Evolutionary conservation across 1,140 invertebrate genomes (phyloP).

Genomic region (Drosophila bipectinata): DNA sequence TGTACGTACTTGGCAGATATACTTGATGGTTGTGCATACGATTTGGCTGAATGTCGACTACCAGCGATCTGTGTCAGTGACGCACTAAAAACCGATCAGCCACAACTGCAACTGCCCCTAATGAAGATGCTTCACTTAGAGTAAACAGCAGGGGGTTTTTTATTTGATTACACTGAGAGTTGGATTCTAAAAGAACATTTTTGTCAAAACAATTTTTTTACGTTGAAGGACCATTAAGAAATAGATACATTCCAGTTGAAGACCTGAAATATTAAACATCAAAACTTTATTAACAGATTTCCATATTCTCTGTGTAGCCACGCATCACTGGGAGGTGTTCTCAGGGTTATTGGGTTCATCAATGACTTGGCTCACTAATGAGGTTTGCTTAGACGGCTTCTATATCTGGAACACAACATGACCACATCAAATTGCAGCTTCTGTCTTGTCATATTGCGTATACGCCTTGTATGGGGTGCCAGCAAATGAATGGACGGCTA

Average conservation of each 20-base stretch:
- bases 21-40: constrained; percentile 9
- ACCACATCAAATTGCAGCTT: constrained; percentile 22
- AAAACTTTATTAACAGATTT: background rate
- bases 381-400: background rate
- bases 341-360: constrained; percentile 7
- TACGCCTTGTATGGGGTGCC: constrained; percentile 34
- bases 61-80: constrained; percentile 70
- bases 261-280: background rate
- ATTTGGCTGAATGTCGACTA: constrained; percentile 33
- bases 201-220: background rate
- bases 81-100: constrained; percentile 62
- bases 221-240: background rate
- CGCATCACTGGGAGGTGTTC: background rate
- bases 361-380: constrained; percentile 20
- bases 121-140: constrained; percentile 35
- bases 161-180: constrained; percentile 10
- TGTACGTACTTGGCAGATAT: constrained; percentile 24
- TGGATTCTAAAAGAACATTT: background rate
- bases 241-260: background rate
- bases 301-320: background rate
- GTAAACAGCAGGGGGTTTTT: constrained; percentile 8
- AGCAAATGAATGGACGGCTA: constrained; percentile 30
- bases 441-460: constrained; percentile 34
- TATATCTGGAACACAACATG: constrained; percentile 14
- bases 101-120: constrained; percentile 17